Evolutionary conservation across 2,888 invertebrate genomes (phyloP), one percentile per base, ranked within the genome.

Genomic region (Spodoptera exigua): DNA sequence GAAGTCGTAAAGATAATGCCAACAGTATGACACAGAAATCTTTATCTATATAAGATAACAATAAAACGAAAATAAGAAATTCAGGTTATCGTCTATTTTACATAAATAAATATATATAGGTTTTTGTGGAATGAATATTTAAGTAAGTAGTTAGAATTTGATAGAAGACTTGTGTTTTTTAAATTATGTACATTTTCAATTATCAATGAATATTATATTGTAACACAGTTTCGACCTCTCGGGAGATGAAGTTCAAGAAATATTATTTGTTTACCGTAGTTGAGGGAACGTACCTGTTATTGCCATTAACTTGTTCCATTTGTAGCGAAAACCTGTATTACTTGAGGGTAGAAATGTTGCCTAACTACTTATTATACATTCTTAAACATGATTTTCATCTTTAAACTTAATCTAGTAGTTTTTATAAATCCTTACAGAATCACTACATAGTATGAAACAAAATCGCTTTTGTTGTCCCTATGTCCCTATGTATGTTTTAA

Each of bases 51-150:
- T n/a, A 51, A 14, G 9, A 21, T 43, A 58, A 12, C 14, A 34
- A 11, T 12, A 21, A 43, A 17, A 67, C 39, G 16, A 36, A 41
- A 46, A 27, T 11, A 62, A 49, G 16, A 36, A 49, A 49, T 32
- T 41, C 46, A 43, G 41, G 63, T 46, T 70, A 49, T 69, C 34
- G 21, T n/a, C 5, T 54, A 21, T 14, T 46, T 47, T 32, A 62
- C 17, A 17, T 52, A 40, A 36, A 48, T 63, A 40, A 27, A 27
- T 27, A 27, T 27, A 5, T 27, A 7, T 9, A 9, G 27, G 27
- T 27, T n/a, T n/a, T n/a, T n/a, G 49, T 41, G 12, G 1, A 58
- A 58, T 27, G 27, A 27, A 27, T 27, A 27, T 27, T 27, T 27
- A 7, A 27, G 27, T 27, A 27, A 9, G 27, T 27, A 27, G 27